Evolutionary conservation across 2,113 vertebrate genomes (phyloP).

Genomic region (Urocitellus parryii): DNA sequence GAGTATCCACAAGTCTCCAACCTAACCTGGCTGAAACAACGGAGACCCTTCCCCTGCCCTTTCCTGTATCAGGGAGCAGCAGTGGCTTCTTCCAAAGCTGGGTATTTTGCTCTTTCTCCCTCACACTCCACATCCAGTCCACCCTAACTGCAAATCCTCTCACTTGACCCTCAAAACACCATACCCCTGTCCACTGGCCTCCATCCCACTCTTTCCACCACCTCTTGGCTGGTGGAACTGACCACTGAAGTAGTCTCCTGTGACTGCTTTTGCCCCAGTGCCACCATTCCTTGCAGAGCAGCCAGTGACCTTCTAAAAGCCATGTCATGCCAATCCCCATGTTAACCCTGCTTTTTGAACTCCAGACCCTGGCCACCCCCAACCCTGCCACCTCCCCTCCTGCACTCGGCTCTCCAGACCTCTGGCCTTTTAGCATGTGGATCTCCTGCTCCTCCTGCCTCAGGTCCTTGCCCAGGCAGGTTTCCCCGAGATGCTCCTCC

Average conservation of each 20-base stretch:
- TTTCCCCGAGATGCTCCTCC: no score
- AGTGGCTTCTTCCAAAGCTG: neutral
- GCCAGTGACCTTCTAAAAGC: no score
- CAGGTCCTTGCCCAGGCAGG: no score
- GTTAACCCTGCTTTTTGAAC: neutral
- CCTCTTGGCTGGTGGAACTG: neutral
- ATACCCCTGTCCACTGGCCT: no score
- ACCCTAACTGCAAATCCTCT: neutral
- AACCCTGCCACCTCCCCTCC: neutral
- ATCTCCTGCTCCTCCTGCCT: neutral
- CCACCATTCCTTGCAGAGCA: no score
- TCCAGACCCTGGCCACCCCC: neutral
- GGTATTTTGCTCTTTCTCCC: neutral
- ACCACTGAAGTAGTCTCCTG: fast-evolving
- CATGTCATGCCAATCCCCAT: no score
- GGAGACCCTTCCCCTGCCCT: fast-evolving
- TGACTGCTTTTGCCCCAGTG: neutral
- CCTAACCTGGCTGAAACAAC: no score
- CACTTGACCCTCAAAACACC: neutral
- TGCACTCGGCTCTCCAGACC: neutral
- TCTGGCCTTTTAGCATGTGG: fast-evolving
- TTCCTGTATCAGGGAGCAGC: neutral
- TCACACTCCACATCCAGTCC: no score
- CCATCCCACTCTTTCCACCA: no score
- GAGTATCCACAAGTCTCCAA: neutral